Base-by-base conservation (phyloP, 2,888 invertebrate genomes). In the Hipparchia semele region DNA sequence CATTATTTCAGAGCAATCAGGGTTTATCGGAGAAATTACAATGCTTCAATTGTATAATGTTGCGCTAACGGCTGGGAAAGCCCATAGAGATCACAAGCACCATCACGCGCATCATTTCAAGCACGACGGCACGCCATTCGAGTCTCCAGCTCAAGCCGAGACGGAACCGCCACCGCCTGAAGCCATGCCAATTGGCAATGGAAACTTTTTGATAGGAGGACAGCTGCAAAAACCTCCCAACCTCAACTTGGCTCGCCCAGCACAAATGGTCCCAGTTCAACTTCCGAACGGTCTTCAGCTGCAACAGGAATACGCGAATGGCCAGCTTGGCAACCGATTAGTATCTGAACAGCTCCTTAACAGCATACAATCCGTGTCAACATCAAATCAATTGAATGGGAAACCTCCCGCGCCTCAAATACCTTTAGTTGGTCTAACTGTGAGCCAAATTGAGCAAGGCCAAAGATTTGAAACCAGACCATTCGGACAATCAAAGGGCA, bases 51-150 rank as follows among this genome's bases (percentile, higher is more conserved):
- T 98, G 23, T 98, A 98, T 89, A 95, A 95, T 74, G 97, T 97
- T 0, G 97, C 97, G 0, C 84, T 98, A 73, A 97, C 97, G 2
- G 97, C 97, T 2, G 98, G 98, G 0, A 98, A 98, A 87, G 97
- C 97, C 0, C 97, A 98, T 89, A 96, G 96, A 78, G 97, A 97
- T 83, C 97, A 98, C 88, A 98, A 97, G 83, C 98, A 98, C 83
- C 98, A 98, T 84, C 97, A 98, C 87, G 97, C 95, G 0, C 97
- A 97, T 84, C 96, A 96, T 81, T 97, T 96, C 83, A 96, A 96
- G 81, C 96, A 97, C 83, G 96, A 97, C 77, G 97, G 97, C 0
- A 94, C 92, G 13, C 94, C 95, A 13, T 86, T 96, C 12, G 95
- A 95, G 9, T 94, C 95, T 2, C 89, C 96, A 8, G 94, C 96